These are phyloP conservation scores for Atlantisia rogersi DNA, from an alignment of 2,113 vertebrate species.

Conservation along the genomic window DNA sequence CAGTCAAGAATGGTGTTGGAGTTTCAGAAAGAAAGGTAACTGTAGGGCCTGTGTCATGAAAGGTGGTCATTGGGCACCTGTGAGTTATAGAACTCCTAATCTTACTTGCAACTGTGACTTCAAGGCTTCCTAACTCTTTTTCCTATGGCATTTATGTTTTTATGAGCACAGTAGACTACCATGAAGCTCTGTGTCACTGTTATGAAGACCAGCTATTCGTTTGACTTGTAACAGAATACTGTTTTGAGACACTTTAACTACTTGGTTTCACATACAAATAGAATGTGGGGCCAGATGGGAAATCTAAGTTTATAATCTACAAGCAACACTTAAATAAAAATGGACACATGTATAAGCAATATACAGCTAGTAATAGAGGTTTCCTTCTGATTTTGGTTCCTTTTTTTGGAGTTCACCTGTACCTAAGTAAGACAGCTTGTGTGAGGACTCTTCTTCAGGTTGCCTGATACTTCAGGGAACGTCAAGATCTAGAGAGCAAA, in stretches of 20 bases:
- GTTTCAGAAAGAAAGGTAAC: background rate
- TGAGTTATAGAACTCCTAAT: background rate
- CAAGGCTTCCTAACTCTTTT: background rate
- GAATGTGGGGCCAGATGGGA: background rate
- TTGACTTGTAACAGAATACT: background rate
- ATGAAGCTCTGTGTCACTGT: background rate
- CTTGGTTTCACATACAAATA: background rate
- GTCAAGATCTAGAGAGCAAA: background rate
- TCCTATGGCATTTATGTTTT: background rate
- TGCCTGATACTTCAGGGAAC: background rate
- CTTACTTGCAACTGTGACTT: background rate
- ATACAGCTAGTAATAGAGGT: background rate
- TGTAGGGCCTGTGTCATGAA: background rate
- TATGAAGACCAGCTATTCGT: background rate
- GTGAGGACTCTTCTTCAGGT: background rate
- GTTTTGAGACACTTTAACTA: background rate
- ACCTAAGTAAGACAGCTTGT: background rate
- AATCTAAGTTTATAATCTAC: background rate
- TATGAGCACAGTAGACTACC: background rate
- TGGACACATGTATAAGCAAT: background rate
- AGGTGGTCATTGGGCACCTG: background rate
- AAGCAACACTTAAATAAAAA: background rate
- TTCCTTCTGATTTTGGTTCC: background rate
- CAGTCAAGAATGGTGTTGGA: background rate
- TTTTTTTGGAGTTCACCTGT: background rate